A percentile compares a stretch with the other conserved stretches of the same genome.
Conservation (phyloP, 2,888 invertebrate genomes). For the Volucella bombylans region DNA sequence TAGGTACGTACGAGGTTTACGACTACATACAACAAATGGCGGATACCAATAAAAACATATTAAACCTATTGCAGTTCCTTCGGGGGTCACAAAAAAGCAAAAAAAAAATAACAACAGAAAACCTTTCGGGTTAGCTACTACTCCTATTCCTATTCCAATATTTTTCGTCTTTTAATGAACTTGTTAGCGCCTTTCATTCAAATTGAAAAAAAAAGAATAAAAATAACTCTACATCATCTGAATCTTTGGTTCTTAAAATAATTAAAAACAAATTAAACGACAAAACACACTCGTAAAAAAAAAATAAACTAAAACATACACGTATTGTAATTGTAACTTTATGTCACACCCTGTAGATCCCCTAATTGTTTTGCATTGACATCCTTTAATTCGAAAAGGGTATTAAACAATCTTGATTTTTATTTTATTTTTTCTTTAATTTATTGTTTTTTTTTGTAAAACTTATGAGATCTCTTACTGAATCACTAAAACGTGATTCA, state of each 20-base stretch:
- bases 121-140: no score
- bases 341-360: slow-evolving; percentile 21
- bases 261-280: background rate
- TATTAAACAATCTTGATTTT: slow-evolving; percentile 53
- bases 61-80: no score
- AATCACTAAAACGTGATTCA: slow-evolving; percentile 72
- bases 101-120: no score
- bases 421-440: background rate
- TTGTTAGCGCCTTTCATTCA: no score
- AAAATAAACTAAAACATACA: background rate
- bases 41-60: no score
- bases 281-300: background rate
- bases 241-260: no score
- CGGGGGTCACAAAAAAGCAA: no score
- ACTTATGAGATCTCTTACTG: slow-evolving; percentile 46
- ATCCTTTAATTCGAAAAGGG: slow-evolving; percentile 67
- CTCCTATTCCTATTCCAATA: no score
- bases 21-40: no score
- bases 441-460: slow-evolving; percentile 8
- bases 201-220: background rate
- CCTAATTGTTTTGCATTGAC: slow-evolving; percentile 62
- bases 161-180: no score
- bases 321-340: background rate
- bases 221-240: no score
- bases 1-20: no score